Evolutionary conservation across 2,113 vertebrate species (phyloP).

Genomic region (Genyomyrus donnyi): DNA sequence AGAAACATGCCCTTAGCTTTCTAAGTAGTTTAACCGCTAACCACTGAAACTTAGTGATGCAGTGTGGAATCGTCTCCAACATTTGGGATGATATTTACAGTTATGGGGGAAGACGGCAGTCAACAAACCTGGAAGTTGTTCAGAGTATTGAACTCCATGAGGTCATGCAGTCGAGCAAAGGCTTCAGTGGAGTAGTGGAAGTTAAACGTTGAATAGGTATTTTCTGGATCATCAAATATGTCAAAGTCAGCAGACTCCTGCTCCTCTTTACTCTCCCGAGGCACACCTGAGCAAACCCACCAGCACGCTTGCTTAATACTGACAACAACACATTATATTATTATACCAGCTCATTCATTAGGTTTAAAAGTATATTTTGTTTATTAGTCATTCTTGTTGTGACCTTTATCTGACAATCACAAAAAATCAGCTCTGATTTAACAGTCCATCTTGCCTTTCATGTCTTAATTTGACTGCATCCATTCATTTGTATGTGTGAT

Average conservation of each 20-base stretch:
- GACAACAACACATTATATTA: not conserved
- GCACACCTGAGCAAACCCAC: slow-evolving; percentile 60
- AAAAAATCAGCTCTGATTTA: not conserved
- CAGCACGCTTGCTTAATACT: not conserved
- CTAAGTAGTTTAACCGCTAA: not conserved
- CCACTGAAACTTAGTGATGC: not conserved
- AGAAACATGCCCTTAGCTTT: not conserved
- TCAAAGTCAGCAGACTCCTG: slow-evolving; percentile 90
- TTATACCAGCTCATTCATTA: not conserved
- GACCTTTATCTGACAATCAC: not conserved
- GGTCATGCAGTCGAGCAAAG: slow-evolving; percentile 81
- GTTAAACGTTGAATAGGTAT: slow-evolving; percentile 92
- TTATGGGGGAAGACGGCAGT: not conserved
- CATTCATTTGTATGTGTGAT: not conserved
- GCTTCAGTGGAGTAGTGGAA: slow-evolving; percentile 90
- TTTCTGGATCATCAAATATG: slow-evolving; percentile 88
- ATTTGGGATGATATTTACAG: not conserved
- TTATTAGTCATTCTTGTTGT: not conserved
- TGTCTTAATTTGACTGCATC: not conserved
- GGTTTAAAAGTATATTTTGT: not conserved
- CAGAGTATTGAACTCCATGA: slow-evolving; percentile 97
- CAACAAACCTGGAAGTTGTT: slow-evolving; percentile 86
- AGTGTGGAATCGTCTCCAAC: not conserved
- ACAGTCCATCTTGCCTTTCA: not conserved
- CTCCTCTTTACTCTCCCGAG: slow-evolving; percentile 77